Base-by-base conservation (phyloP, 1,140 invertebrate species). In the Homarus americanus region DNA sequence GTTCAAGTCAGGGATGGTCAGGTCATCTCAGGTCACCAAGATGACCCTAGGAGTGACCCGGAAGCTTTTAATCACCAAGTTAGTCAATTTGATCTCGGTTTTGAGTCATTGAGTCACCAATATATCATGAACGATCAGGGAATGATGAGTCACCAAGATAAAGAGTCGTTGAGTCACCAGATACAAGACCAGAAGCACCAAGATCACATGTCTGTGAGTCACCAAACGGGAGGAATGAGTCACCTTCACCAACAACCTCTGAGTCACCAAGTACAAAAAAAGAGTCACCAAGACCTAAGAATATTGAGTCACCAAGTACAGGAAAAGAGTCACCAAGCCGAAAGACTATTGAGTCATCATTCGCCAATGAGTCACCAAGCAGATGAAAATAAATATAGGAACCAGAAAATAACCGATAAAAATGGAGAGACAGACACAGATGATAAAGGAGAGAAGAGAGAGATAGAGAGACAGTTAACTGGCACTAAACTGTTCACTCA, bases 1-100 rank as follows among this genome's bases (percentile, higher is more conserved):
- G 85, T 87, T 9, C 73, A 80, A 49, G 85, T 87, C 17, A 28
- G 85, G 2, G 85, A 87, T 58, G 85, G 85, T 0, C 85, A 87
- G 38, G 40, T 53, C 41, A 38, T 63, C 28, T 58, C 15, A 38
- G 40, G 75, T 41, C 85, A 53, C 24, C 85, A 76, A 58, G 53
- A 58, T 20, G 53, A 17, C 24, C 10, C 24, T 20, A 58, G 17
- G 17, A 20, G 17, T 20, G 15, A 20, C 53, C 53, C 17, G 53
- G 24, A 1, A 4, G 53, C 20, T 20, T 15, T 58, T 4, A 20
- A 20, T 58, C 53, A 58, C 12, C 53, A 58, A 24, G 53, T n/a
- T n/a, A n/a, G n/a, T n/a, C n/a, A n/a, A n/a, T n/a, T n/a, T n/a
- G n/a, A n/a, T n/a, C n/a, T n/a, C n/a, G n/a, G n/a, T n/a, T n/a